These are phyloP conservation scores for Globicephala melas DNA, from an alignment of 2,113 vertebrate genomes.

Conservation along the genomic window DNA sequence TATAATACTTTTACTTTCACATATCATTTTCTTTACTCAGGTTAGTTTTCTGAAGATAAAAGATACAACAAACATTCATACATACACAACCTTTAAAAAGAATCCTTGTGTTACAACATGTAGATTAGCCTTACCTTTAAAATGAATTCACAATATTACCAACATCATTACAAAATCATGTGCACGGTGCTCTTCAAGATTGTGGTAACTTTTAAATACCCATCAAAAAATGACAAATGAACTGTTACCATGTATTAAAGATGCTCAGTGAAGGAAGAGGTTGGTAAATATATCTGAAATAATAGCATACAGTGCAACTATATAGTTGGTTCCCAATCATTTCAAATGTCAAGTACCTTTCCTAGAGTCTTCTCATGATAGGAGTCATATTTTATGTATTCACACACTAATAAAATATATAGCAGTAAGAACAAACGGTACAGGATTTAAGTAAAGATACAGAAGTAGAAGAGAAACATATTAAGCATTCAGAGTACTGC, in stretches of 20 bases:
- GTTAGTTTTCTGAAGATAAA: conserved; percentile 26
- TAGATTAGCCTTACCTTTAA: not conserved
- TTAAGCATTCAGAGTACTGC: not conserved
- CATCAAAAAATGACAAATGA: not conserved
- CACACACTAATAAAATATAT: not conserved
- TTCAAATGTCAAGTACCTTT: not conserved
- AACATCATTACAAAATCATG: not conserved
- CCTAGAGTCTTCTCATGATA: not conserved
- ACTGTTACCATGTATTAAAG: not conserved
- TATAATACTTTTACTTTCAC: not conserved
- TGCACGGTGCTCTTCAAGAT: not conserved
- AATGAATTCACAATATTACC: not conserved
- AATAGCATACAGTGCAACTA: not conserved
- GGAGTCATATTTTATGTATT: not conserved
- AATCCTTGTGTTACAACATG: not conserved
- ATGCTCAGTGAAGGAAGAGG: not conserved
- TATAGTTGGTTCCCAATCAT: not conserved
- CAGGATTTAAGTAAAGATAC: not conserved
- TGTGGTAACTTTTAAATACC: not conserved
- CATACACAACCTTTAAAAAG: not conserved
- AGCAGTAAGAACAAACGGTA: not conserved
- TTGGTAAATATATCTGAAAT: not conserved
- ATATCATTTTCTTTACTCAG: not conserved
- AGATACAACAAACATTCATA: not conserved
- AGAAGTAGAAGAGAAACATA: not conserved